These are phyloP conservation scores for Chromoteleia sp. DNA, from an alignment of 2,888 invertebrate species.

Conservation along the genomic window DNA sequence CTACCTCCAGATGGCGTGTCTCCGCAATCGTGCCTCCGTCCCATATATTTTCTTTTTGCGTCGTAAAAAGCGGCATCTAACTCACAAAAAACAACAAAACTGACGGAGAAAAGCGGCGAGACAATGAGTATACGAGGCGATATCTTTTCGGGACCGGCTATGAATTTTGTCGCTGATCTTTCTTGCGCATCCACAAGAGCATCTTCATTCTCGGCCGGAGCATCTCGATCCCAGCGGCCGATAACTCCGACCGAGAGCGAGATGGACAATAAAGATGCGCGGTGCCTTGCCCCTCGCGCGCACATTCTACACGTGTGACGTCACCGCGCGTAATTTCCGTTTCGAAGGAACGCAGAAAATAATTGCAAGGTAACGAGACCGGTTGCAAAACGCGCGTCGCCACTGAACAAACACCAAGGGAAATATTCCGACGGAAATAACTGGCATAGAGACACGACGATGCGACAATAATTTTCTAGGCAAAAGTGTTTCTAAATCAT, in stretches of 20 bases:
- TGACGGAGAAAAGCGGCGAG: conserved; percentile 7
- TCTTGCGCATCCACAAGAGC: conserved; percentile 17
- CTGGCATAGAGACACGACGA: conserved; percentile 42
- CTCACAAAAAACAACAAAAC: conserved; percentile 10
- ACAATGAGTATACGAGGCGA: conserved; percentile 14
- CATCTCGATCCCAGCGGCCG: conserved; percentile 55
- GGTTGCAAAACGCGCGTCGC: conserved; percentile 67
- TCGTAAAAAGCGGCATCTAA: conserved; percentile 29
- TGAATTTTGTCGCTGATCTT: conserved; percentile 56
- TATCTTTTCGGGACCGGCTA: conserved; percentile 42
- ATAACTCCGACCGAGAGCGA: conserved; percentile 48
- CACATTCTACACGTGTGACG: conserved; percentile 67
- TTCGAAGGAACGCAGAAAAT: conserved; percentile 68
- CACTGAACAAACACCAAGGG: conserved; percentile 61
- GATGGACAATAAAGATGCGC: conserved; percentile 60
- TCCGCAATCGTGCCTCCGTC: background rate
- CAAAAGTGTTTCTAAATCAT: conserved; percentile 24
- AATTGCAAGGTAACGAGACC: conserved; percentile 70
- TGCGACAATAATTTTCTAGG: conserved; percentile 7
- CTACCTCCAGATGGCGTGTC: conserved; percentile 7
- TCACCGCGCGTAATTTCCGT: conserved; percentile 68
- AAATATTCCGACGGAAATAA: conserved; percentile 64
- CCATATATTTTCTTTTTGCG: background rate
- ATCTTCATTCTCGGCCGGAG: conserved; percentile 43
- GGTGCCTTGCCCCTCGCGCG: conserved; percentile 28